phyloP scores from a whole-genome alignment of 2,797 vertebrate genomes.

The Poeciliopsis presidionis region DNA sequence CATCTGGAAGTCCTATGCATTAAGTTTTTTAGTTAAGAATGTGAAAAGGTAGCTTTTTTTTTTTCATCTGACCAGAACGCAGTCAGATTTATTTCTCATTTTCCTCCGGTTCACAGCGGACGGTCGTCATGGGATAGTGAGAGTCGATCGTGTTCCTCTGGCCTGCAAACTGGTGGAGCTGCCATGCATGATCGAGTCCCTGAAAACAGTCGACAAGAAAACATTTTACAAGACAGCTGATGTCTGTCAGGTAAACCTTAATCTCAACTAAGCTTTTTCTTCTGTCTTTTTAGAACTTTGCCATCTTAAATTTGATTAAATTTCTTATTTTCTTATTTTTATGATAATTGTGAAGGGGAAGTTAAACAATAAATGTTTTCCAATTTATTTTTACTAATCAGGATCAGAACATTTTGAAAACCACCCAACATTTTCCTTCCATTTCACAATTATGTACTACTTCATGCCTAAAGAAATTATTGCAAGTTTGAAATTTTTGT shows the following conservation, averaged over 20 bases:
- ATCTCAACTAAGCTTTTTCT: background rate
- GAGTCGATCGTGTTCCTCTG: conserved; percentile 90
- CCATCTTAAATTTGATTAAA: background rate
- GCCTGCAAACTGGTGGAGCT: conserved; percentile 94
- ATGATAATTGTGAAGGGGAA: background rate
- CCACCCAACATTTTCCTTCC: background rate
- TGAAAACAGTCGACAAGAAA: conserved; percentile 96
- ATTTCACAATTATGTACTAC: background rate
- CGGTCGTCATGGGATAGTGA: conserved; percentile 89
- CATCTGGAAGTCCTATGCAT: background rate
- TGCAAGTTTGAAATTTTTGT: background rate
- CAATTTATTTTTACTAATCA: background rate
- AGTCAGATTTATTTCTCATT: background rate
- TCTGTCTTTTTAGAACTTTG: background rate
- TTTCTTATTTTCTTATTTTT: background rate
- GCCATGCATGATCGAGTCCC: conserved; percentile 90
- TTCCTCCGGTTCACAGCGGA: conserved; percentile 79
- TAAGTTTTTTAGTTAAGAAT: background rate
- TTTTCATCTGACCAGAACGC: background rate
- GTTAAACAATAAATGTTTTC: background rate
- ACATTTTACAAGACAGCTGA: conserved; percentile 96
- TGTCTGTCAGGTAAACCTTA: conserved; percentile 89
- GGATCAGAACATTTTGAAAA: background rate
- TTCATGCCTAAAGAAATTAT: background rate
- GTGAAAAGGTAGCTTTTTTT: background rate